Percentiles rank a stretch among this genome's conserved stretches.
These are phyloP conservation scores for Ptychadena robeensis DNA, from an alignment of 2,797 vertebrate genomes.

Conservation along the genomic window DNA sequence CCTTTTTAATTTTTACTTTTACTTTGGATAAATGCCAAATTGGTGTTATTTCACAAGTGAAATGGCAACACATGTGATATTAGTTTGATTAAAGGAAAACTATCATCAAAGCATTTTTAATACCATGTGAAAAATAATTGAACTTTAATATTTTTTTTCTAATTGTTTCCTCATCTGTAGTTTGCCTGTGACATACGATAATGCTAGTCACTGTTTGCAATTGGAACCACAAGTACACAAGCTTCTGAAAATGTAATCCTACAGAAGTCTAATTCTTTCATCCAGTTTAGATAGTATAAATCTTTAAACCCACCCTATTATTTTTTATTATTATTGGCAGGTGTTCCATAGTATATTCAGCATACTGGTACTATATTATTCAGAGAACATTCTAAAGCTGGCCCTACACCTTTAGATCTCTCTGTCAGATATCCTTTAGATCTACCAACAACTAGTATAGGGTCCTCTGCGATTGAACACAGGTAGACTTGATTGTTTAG, in stretches of 20 bases:
- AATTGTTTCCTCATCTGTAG: background rate
- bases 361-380: background rate
- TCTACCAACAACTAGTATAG: too few relatives aligned
- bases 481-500: too few relatives aligned
- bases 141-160: background rate
- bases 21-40: slow-evolving; percentile 59
- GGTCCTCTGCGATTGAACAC: too few relatives aligned
- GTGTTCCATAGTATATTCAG: background rate
- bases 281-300: background rate
- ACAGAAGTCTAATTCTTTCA: background rate
- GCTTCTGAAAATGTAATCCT: too few relatives aligned
- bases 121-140: background rate
- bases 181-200: background rate
- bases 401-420: too few relatives aligned
- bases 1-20: slow-evolving; percentile 64
- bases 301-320: background rate
- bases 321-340: background rate
- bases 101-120: slow-evolving; percentile 9
- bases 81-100: slow-evolving; percentile 48
- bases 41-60: slow-evolving; percentile 51
- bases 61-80: slow-evolving; percentile 39
- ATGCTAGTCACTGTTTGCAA: background rate
- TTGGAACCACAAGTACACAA: too few relatives aligned
- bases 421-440: too few relatives aligned
- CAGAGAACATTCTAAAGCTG: background rate